Percentiles rank a stretch among this genome's conserved stretches.
These are phyloP conservation scores for Latheticus oryzae DNA, from an alignment of 2,888 invertebrate genomes.

Conservation along the genomic window DNA sequence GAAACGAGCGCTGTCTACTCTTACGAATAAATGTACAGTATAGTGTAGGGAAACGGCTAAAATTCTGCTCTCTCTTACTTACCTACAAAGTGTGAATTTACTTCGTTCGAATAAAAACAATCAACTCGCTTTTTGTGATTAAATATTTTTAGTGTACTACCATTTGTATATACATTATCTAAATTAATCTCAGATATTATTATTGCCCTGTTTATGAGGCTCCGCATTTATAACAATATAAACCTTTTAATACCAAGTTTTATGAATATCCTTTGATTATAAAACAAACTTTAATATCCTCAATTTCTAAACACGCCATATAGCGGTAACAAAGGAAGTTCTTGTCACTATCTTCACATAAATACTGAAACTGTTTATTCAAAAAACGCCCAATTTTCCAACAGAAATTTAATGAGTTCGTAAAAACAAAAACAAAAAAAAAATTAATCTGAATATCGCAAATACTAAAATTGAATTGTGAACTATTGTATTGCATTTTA, in stretches of 20 bases:
- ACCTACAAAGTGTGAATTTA: no score
- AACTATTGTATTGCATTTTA: no score
- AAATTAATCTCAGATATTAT: conserved; percentile 62
- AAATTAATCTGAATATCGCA: no score
- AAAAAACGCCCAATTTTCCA: no score
- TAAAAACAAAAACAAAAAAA: no score
- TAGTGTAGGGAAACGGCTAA: conserved; percentile 48
- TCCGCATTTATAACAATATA: conserved; percentile 58
- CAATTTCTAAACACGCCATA: conserved; percentile 37
- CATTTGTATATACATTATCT: conserved; percentile 55
- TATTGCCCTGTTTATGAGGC: conserved; percentile 59
- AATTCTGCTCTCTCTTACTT: conserved; percentile 42
- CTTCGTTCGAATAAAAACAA: conserved; percentile 19
- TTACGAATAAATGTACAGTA: conserved; percentile 59
- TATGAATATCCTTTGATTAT: conserved; percentile 53
- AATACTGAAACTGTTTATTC: no score
- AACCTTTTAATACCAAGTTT: conserved; percentile 60
- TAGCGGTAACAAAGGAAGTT: conserved; percentile 12
- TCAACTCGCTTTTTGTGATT: conserved; percentile 24
- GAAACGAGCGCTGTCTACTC: conserved; percentile 64
- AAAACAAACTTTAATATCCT: conserved; percentile 54
- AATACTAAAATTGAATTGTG: no score
- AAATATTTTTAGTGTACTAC: conserved; percentile 1
- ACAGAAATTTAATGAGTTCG: no score
- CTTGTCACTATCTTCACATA: no score